phyloP scores from a whole-genome alignment of 1,140 invertebrate genomes.

The Diabrotica undecimpunctata region DNA sequence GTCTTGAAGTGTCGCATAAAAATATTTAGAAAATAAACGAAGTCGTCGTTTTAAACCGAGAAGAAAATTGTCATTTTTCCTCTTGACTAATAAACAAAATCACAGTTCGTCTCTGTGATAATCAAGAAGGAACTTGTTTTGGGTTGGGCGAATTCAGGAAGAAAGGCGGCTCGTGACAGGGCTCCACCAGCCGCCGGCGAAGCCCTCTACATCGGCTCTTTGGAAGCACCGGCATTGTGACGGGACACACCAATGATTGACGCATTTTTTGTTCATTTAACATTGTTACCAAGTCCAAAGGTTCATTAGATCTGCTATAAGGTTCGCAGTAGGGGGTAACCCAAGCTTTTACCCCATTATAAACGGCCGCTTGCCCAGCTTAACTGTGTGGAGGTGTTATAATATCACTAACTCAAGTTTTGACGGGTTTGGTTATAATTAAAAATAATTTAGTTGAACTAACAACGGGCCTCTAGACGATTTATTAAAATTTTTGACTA shows the following conservation, averaged over 20 bases:
- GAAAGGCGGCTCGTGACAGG: slow-evolving; percentile 19
- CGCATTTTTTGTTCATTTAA: slow-evolving; percentile 20
- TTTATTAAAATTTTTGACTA: neutral
- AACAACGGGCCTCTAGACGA: slow-evolving; percentile 1
- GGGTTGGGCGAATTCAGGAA: slow-evolving; percentile 13
- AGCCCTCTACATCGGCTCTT: neutral
- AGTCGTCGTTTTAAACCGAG: no score
- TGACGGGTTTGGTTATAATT: slow-evolving; percentile 16
- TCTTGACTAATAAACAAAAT: no score
- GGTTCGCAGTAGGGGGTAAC: slow-evolving; percentile 16
- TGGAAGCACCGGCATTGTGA: neutral
- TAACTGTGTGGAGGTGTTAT: slow-evolving; percentile 19
- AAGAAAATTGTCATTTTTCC: no score
- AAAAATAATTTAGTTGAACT: slow-evolving; percentile 19
- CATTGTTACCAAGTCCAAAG: slow-evolving; percentile 13
- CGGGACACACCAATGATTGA: slow-evolving; percentile 18
- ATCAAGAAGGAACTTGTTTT: neutral
- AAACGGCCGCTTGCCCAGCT: neutral
- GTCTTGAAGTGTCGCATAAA: no score
- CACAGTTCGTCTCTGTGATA: no score
- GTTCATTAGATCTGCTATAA: slow-evolving; percentile 20
- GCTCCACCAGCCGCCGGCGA: neutral
- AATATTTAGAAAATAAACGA: no score
- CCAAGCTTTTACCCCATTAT: slow-evolving; percentile 6
- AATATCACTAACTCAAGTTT: slow-evolving; percentile 11